Percentiles rank a stretch among this genome's conserved stretches.
These are phyloP conservation scores for Gopherus flavomarginatus DNA, from an alignment of 2,113 vertebrate genomes.

Conservation along the genomic window DNA sequence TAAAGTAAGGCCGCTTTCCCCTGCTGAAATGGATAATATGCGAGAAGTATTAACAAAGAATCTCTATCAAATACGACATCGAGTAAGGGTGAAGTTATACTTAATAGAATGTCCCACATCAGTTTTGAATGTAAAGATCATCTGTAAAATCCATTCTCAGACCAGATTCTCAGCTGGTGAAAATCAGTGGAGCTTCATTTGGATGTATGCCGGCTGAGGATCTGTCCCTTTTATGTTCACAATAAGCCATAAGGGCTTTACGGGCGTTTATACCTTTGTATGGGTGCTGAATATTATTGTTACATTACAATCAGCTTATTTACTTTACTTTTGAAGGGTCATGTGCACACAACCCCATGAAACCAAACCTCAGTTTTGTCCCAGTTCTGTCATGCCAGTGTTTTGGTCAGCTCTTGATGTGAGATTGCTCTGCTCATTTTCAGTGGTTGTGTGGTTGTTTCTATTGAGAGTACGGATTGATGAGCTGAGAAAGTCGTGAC, in stretches of 20 bases:
- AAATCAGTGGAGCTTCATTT: not conserved
- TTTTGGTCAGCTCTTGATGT: not conserved
- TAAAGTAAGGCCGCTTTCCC: slow-evolving; percentile 83
- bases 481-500: slow-evolving; percentile 19
- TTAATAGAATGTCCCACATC: slow-evolving; percentile 8
- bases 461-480: slow-evolving; percentile 30
- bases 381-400: not conserved
- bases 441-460: slow-evolving; percentile 37
- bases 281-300: not conserved
- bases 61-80: slow-evolving; percentile 95
- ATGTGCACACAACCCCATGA: not conserved
- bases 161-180: not conserved
- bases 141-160: not conserved
- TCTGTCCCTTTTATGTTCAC: not conserved
- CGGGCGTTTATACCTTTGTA: not conserved
- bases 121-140: slow-evolving; percentile 19
- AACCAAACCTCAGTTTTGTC: not conserved
- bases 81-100: slow-evolving; percentile 81
- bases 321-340: not conserved
- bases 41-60: slow-evolving; percentile 94
- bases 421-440: slow-evolving; percentile 20
- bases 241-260: not conserved
- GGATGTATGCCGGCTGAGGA: not conserved
- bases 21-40: slow-evolving; percentile 90
- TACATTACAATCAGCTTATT: not conserved